Evolutionary conservation across 2,113 vertebrate genomes (phyloP), one percentile per base, ranked within the genome.

Genomic region (Romanogobio albipinnatus): DNA sequence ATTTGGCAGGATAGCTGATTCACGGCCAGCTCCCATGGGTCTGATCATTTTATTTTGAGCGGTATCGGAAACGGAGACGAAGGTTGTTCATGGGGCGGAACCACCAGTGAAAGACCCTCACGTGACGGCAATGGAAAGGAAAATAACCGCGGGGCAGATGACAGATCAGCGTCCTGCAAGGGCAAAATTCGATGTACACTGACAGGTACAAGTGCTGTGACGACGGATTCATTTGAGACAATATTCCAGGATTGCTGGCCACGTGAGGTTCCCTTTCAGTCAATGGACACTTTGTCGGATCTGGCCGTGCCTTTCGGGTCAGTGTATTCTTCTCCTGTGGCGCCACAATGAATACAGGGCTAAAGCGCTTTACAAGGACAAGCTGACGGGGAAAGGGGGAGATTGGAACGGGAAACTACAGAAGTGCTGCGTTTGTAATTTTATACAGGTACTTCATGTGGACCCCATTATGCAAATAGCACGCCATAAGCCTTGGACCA

Each of bases 201-300:
- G 92, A 91, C 90, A 87, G 89, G 59, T 87, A 91, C 79, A 91
- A 90, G 88, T 89, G 26, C 5, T 77, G 15, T 2, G 87, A 88
- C 86, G 90, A 93, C 84, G 88, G 92, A 92, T 91, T 92, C 47
- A 90, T 78, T 92, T 81, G 89, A 80, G 77, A 53, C 9, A 49
- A 75, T 89, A 87, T 91, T 88, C 84, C 76, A 58, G 83, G 89
- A 82, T 77, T 86, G 86, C 58, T 0, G 3, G 5, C 5, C 43
- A 80, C 79, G 2, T 9, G 66, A 87, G 85, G 56, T 56, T 83
- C 49, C 26, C 76, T 75, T 85, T 47, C 75, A 76, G 85, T 92
- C 85, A 92, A 81, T 91, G 61, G 86, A 84, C 82, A 80, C 84
- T 85, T 36, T 90, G 64, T 84, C 86, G 66, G 86, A 49, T 9